A percentile compares a stretch with the other conserved stretches of the same genome.
phyloP scores from a whole-genome alignment of 2,888 invertebrate species.

The Ctena decussata region DNA sequence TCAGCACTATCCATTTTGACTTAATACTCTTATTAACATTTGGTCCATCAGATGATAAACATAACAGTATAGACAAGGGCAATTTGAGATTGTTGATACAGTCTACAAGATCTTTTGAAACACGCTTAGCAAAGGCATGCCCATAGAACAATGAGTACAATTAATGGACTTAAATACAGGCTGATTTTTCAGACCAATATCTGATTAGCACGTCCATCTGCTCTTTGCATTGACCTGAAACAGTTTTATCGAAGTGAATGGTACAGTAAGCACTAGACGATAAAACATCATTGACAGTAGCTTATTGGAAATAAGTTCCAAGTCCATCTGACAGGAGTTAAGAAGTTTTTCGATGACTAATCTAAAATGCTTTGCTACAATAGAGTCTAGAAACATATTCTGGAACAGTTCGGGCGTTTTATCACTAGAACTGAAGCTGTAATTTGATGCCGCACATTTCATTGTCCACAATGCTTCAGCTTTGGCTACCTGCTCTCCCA shows the following conservation, averaged over 20 bases:
- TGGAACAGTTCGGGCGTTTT: conserved; percentile 1
- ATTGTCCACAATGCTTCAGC: conserved; percentile 25
- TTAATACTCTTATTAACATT: conserved; percentile 33
- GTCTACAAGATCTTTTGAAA: conserved; percentile 21
- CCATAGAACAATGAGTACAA: conserved; percentile 19
- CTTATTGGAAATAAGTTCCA: background rate
- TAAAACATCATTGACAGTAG: background rate
- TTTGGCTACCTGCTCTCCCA: background rate
- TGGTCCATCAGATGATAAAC: conserved; percentile 6
- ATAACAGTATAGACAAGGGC: background rate
- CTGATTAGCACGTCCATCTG: conserved; percentile 23
- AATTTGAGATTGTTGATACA: conserved; percentile 8
- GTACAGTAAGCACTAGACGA: conserved; percentile 18
- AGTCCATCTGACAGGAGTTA: conserved; percentile 1
- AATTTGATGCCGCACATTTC: background rate
- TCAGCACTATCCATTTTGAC: conserved; percentile 2
- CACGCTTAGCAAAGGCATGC: conserved; percentile 17
- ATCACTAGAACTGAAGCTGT: conserved; percentile 21
- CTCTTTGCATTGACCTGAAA: too few species aligned
- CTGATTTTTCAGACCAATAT: conserved; percentile 20
- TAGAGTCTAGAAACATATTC: conserved; percentile 4
- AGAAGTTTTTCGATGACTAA: conserved; percentile 20
- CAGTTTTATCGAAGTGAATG: too few species aligned
- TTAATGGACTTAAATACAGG: too few species aligned
- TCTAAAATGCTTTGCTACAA: conserved; percentile 20